Percentiles rank a stretch among this genome's conserved stretches.
phyloP scores from a whole-genome alignment of 1,140 invertebrate genomes.

The Sitobion miscanthi region DNA sequence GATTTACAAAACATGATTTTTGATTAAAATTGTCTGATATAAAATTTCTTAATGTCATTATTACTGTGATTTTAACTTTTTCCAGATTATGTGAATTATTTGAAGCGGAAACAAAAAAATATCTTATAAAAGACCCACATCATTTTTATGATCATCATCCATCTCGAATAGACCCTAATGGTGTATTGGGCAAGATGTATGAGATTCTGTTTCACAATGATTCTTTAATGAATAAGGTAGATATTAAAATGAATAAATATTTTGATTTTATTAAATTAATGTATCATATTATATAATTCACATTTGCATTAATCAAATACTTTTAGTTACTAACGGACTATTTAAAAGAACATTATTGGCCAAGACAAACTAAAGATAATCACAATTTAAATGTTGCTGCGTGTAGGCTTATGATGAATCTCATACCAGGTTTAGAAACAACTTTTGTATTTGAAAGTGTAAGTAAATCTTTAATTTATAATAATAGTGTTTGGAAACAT shows the following conservation, averaged over 20 bases:
- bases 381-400: slow-evolving; percentile 83
- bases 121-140: slow-evolving; percentile 95
- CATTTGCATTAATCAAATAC: slow-evolving; percentile 58
- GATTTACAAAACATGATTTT: too few relatives aligned
- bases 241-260: background rate
- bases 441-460: slow-evolving; percentile 81
- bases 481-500: background rate
- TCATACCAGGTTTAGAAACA: slow-evolving; percentile 92
- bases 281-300: background rate
- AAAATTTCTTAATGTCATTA: too few relatives aligned
- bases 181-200: slow-evolving; percentile 86
- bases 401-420: slow-evolving; percentile 86
- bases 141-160: slow-evolving; percentile 97
- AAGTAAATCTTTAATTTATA: slow-evolving; percentile 51
- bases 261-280: background rate
- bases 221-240: slow-evolving; percentile 90
- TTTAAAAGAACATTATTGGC: slow-evolving; percentile 80
- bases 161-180: slow-evolving; percentile 88
- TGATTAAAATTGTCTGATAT: too few relatives aligned
- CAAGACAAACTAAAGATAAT: slow-evolving; percentile 72
- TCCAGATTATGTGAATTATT: slow-evolving; percentile 81
- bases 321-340: slow-evolving; percentile 86
- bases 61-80: slow-evolving; percentile 57
- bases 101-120: slow-evolving; percentile 86
- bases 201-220: slow-evolving; percentile 95